These are phyloP conservation scores for Himantopus leucocephalus DNA, from an alignment of 2,113 vertebrate species.

Conservation along the genomic window DNA sequence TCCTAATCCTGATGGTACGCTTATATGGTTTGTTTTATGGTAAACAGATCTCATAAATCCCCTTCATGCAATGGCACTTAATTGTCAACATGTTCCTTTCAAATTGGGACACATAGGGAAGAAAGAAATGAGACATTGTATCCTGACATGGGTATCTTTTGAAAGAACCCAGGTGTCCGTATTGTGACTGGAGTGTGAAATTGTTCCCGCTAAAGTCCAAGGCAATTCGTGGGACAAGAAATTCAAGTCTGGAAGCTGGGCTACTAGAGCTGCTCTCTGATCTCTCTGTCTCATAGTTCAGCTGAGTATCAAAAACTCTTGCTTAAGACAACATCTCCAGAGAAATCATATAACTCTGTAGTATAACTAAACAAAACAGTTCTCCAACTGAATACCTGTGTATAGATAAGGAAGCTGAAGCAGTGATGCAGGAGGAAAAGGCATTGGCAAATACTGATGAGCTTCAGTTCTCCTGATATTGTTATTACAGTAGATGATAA, in stretches of 20 bases:
- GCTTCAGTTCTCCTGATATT: neutral
- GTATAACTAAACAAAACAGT: neutral
- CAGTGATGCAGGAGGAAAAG: neutral
- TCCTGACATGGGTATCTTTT: neutral
- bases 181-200: neutral
- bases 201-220: neutral
- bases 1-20: neutral
- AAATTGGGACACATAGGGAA: neutral
- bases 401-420: neutral
- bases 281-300: neutral
- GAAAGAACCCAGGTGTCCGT: neutral
- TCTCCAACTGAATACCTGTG: neutral
- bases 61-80: neutral
- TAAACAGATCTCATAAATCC: neutral
- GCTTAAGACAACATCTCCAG: neutral
- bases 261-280: neutral
- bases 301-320: neutral
- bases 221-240: neutral
- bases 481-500: neutral
- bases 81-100: neutral
- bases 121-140: neutral
- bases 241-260: neutral
- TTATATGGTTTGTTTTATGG: fast-evolving
- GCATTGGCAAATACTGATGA: neutral
- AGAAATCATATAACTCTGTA: neutral